Evolutionary conservation across 2,113 vertebrate species (phyloP), one percentile per base, ranked within the genome.

Genomic region (Boulengerochromis microlepis): DNA sequence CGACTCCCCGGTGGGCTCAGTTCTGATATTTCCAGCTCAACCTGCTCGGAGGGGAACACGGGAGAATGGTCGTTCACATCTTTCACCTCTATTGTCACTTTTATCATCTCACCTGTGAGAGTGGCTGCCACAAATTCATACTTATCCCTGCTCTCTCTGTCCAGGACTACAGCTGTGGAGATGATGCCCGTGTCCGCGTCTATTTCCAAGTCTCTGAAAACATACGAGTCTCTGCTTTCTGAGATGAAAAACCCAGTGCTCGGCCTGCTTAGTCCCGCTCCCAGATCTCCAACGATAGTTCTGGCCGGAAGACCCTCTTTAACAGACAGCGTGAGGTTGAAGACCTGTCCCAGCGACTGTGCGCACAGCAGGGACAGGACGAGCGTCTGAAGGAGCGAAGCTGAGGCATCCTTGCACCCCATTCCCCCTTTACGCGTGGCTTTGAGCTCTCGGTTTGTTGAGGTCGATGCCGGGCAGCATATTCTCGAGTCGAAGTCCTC

Each of bases 61-160:
- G 98, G 98, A 2, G 96, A 89, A 80, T 98, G 97, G 90, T 98
- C 98, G 85, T 99, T 99, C 71, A 98, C 97, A 76, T 99, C 98
- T 50, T 91, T 88, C 19, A 99, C 97, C 6, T 88, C 69, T 59
- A 99, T 97, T 13, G 93, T 97, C 90, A 98, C 98, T 92, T 95
- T 96, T 47, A 98, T 97, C 94, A 98, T 94, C 53, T 97, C 97
- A 15, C 98, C 98, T 7, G 93, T 96, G 56, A 98, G 95, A 3
- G 98, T 97, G 80, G 98, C 98, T 2, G 97, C 98, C 91, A 96
- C 98, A 84, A 99, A 98, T 47, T 97, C 97, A 91, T 99, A 99
- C 83, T 29, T 95, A 7, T 96, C 96, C 71, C 96, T 95, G 69
- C 81, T 95, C 96, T 99, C 98, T 50, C 98, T 94, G 93, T 99